Evolutionary conservation across 2,888 invertebrate species (phyloP).

Genomic region (Drosophila limbata): DNA sequence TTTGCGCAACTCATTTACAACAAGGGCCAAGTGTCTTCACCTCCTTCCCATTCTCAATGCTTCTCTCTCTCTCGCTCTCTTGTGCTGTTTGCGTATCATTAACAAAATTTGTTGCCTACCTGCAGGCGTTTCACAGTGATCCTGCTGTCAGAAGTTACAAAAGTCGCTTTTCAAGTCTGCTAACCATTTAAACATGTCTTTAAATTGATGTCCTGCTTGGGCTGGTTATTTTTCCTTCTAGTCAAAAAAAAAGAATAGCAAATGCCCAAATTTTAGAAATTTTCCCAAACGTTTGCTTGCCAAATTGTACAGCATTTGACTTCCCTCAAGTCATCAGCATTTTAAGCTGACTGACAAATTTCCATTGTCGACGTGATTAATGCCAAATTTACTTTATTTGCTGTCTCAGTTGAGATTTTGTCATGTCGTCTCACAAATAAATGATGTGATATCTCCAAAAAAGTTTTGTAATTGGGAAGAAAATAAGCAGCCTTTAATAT

Average conservation of each 20-base stretch:
- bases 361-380: conserved; percentile 53
- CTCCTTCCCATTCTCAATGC: not conserved
- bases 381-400: conserved; percentile 46
- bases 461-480: not conserved
- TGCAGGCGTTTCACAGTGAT: conserved; percentile 40
- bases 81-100: conserved; percentile 62
- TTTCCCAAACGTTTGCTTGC: conserved; percentile 46
- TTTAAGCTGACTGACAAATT: conserved; percentile 44
- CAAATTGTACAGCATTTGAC: conserved; percentile 34
- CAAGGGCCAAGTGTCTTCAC: not conserved
- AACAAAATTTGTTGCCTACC: conserved; percentile 54
- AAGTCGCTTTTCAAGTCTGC: conserved; percentile 24
- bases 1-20: conserved; percentile 35
- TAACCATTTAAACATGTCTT: conserved; percentile 28
- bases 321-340: not conserved
- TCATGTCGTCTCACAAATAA: not conserved
- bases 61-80: not conserved
- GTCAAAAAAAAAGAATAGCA: not conserved
- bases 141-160: conserved; percentile 27
- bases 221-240: not conserved
- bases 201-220: conserved; percentile 41
- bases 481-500: not conserved
- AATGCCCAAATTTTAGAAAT: conserved; percentile 24
- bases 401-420: conserved; percentile 16
- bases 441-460: not conserved